Evolutionary conservation across 2,888 invertebrate genomes (phyloP).

Genomic region (Trisateles emortualis): DNA sequence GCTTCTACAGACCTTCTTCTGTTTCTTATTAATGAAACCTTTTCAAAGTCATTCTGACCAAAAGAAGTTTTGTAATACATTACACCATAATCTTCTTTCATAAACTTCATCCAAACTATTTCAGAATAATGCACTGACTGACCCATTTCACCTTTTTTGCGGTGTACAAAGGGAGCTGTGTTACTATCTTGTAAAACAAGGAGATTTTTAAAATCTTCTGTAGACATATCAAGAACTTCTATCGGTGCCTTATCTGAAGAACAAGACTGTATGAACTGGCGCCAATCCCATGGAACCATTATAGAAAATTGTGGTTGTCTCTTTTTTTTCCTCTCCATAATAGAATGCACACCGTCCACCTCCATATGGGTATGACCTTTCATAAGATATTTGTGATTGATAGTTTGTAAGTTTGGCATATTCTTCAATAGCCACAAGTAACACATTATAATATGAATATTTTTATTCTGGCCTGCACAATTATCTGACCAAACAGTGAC

Average conservation of each 20-base stretch:
- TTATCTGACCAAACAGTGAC: slow-evolving; percentile 5
- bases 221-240: neutral
- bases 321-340: slow-evolving; percentile 13
- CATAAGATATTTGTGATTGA: slow-evolving; percentile 1
- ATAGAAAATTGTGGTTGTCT: slow-evolving; percentile 5
- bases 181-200: neutral
- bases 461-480: slow-evolving; percentile 3
- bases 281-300: slow-evolving; percentile 10
- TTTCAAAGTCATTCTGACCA: too few species aligned
- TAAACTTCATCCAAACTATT: neutral
- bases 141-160: neutral
- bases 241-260: too few species aligned
- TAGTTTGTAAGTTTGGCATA: slow-evolving; percentile 2
- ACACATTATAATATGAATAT: slow-evolving; percentile 5
- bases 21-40: too few species aligned
- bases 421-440: neutral
- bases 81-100: too few species aligned
- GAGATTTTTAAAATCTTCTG: neutral
- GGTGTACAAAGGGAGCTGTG: neutral
- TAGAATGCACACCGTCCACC: slow-evolving; percentile 11
- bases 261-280: neutral
- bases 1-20: too few species aligned
- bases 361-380: slow-evolving; percentile 9
- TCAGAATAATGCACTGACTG: neutral
- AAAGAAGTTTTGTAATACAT: too few species aligned